Evolutionary conservation across 2,113 vertebrate species (phyloP).

Genomic region (Corythaixoides concolor): DNA sequence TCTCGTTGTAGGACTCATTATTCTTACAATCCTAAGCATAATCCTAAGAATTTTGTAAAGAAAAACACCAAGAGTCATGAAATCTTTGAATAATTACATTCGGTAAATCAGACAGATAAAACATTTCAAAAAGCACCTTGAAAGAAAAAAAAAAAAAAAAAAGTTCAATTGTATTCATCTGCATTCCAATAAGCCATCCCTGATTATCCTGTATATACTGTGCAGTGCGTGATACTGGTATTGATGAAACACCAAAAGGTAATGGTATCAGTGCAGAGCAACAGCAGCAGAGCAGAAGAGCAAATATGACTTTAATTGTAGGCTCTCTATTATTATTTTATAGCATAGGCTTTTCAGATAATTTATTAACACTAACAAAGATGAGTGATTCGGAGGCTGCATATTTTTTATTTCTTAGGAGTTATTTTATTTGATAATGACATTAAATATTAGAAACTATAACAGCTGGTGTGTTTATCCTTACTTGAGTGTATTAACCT

Average conservation of each 20-base stretch:
- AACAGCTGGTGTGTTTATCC: constrained; percentile 90
- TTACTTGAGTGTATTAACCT: constrained; percentile 90
- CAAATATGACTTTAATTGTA: constrained; percentile 55
- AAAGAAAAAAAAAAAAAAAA: neutral
- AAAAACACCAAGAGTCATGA: neutral
- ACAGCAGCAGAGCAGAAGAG: constrained; percentile 14
- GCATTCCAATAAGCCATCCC: neutral
- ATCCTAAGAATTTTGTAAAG: neutral
- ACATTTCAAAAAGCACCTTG: neutral
- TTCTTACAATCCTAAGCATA: neutral
- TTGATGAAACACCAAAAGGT: constrained; percentile 13
- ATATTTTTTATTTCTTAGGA: constrained; percentile 68
- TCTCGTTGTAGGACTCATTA: neutral
- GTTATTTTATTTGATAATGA: constrained; percentile 82
- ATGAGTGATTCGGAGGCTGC: constrained; percentile 19
- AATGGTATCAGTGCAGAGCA: neutral
- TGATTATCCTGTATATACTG: neutral
- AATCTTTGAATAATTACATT: neutral
- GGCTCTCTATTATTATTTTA: constrained; percentile 37
- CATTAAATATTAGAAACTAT: constrained; percentile 85
- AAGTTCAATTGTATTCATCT: neutral
- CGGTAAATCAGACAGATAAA: neutral
- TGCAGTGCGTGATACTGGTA: neutral
- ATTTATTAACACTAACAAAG: constrained; percentile 67
- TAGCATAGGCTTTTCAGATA: constrained; percentile 49